Conservation (phyloP, 2,888 invertebrate genomes). For the Rhagonycha lutea region DNA sequence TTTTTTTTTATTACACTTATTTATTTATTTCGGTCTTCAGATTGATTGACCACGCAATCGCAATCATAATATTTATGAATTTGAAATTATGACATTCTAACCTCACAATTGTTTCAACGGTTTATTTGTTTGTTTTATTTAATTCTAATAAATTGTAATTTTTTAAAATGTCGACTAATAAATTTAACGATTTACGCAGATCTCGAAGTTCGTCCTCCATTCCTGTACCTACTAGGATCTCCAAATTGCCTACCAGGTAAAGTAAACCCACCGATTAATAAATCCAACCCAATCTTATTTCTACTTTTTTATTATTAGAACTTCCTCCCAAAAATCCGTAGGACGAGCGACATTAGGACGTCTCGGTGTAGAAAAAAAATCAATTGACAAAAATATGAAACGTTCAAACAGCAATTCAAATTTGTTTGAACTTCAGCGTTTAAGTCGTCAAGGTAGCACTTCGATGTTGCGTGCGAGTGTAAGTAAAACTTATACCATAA, state of each 20-base stretch:
- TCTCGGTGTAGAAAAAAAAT: not conserved
- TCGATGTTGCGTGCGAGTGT: constrained; percentile 5
- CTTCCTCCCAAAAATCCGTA: not conserved
- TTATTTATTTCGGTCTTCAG: constrained; percentile 6
- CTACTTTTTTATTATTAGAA: not conserved
- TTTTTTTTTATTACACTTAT: not conserved
- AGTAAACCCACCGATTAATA: not conserved
- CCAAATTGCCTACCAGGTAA: constrained; percentile 14
- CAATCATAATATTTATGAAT: not conserved
- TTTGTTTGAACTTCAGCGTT: not conserved
- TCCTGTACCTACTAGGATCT: not conserved
- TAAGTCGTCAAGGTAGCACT: constrained; percentile 13
- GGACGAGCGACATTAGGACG: not conserved
- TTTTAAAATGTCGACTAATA: not conserved
- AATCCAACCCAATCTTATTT: not conserved
- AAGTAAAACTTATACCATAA: not conserved
- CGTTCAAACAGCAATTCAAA: constrained; percentile 5
- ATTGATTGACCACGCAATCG: not conserved
- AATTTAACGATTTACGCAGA: constrained; percentile 1
- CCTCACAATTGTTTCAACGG: not conserved
- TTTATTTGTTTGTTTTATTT: not conserved
- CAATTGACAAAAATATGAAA: not conserved
- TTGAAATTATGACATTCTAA: too few relatives aligned
- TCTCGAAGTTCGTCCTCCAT: constrained; percentile 3
- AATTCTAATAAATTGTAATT: not conserved